Conservation (phyloP, 2,888 invertebrate genomes). For the Shargacucullia verbasci region DNA sequence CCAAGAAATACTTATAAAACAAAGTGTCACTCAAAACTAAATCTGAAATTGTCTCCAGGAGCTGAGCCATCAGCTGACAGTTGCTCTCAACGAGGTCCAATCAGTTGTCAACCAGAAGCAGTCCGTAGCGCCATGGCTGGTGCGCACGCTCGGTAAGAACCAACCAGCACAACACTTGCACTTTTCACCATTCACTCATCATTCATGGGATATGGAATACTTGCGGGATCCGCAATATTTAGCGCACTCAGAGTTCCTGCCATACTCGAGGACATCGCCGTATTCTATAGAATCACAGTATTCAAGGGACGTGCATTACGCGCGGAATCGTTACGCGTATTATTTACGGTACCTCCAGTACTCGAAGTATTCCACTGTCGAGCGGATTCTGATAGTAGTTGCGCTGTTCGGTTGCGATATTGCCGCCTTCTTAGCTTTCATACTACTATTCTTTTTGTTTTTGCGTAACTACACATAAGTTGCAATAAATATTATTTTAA, state of each 20-base stretch:
- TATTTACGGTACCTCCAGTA: background rate
- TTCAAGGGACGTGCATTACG: background rate
- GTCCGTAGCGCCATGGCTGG: conserved; percentile 97
- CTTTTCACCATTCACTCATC: background rate
- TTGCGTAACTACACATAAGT: background rate
- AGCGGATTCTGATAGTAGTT: background rate
- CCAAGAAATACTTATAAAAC: no score
- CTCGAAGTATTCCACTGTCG: background rate
- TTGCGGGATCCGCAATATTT: no score
- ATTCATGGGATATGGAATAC: no score
- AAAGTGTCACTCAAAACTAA: no score
- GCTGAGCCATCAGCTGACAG: conserved; percentile 96
- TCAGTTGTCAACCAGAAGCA: conserved; percentile 81
- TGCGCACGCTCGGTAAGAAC: conserved; percentile 93
- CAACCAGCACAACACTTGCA: background rate
- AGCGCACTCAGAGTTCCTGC: no score
- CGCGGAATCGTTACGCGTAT: background rate
- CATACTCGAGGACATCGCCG: no score
- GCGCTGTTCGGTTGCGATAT: conserved; percentile 1
- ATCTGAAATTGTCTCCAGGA: conserved; percentile 87
- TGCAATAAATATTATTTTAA: background rate
- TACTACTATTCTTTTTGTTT: background rate
- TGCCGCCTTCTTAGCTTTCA: background rate
- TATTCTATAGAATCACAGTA: background rate
- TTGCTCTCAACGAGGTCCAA: conserved; percentile 92